Conservation (phyloP, 2,797 vertebrate genomes). For the Sebastes oblongus region DNA sequence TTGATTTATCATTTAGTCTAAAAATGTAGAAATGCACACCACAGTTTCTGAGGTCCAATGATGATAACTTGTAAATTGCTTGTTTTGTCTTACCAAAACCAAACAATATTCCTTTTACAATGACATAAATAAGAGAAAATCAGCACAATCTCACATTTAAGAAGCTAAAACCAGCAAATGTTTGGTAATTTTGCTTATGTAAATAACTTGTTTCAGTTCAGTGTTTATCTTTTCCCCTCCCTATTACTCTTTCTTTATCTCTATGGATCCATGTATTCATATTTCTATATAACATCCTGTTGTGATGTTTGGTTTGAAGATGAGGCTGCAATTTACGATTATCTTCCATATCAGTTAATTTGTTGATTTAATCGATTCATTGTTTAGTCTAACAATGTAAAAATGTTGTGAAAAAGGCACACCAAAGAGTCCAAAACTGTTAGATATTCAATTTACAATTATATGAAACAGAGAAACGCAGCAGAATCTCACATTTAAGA, state of each 20-base stretch:
- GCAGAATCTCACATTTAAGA: too few species aligned
- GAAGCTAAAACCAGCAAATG: too few species aligned
- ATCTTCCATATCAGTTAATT: background rate
- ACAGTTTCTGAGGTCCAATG: too few species aligned
- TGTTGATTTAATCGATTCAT: accelerated
- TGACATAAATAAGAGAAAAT: too few species aligned
- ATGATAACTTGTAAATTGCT: too few species aligned
- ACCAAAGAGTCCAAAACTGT: background rate
- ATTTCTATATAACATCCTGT: background rate
- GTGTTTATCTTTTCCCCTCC: background rate
- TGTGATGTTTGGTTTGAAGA: background rate
- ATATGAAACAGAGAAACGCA: background rate
- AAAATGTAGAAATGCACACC: too few species aligned
- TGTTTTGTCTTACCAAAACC: too few species aligned
- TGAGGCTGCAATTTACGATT: background rate
- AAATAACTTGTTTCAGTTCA: background rate
- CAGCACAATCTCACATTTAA: too few species aligned
- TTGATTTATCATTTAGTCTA: too few species aligned
- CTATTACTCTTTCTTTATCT: background rate
- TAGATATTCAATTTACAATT: background rate
- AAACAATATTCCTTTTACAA: too few species aligned
- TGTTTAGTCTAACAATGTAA: background rate
- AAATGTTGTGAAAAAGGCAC: accelerated
- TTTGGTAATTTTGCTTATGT: too few species aligned
- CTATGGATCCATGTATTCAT: background rate